phyloP scores from a whole-genome alignment of 2,113 vertebrate genomes.

The Microtus ochrogaster region DNA sequence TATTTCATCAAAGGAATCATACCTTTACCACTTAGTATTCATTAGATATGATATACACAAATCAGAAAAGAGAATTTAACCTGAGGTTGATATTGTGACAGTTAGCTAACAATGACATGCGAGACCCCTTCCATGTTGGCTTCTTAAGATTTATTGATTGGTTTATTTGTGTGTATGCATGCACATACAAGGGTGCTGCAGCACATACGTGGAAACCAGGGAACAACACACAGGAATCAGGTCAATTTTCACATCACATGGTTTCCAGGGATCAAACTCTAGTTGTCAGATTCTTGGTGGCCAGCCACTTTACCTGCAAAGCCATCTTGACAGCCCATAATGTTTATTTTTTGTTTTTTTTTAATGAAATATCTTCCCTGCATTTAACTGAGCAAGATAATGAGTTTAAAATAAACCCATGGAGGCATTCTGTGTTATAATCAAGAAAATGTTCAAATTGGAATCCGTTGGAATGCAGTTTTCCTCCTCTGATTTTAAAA shows the following conservation, averaged over 20 bases:
- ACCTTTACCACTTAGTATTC: neutral
- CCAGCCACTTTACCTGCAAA: neutral
- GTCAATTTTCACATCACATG: neutral
- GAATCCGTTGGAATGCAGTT: neutral
- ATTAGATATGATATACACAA: neutral
- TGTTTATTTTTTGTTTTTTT: neutral
- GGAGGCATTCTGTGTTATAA: neutral
- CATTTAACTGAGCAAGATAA: neutral
- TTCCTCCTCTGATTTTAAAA: constrained; percentile 22
- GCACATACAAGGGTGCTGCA: neutral
- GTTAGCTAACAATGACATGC: neutral
- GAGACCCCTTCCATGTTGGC: neutral
- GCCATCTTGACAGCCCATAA: neutral
- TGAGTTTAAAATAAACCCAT: constrained; percentile 7
- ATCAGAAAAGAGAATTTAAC: neutral
- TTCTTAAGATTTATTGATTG: neutral
- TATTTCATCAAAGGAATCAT: neutral
- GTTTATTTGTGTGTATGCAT: neutral
- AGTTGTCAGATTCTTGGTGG: neutral
- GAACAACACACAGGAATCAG: too few species aligned
- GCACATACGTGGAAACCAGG: too few species aligned
- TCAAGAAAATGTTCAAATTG: neutral
- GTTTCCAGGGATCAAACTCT: neutral
- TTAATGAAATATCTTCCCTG: neutral
- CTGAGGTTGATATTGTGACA: neutral